Conservation (phyloP, 2,797 vertebrate species). For the Setipinna tenuifilis region DNA sequence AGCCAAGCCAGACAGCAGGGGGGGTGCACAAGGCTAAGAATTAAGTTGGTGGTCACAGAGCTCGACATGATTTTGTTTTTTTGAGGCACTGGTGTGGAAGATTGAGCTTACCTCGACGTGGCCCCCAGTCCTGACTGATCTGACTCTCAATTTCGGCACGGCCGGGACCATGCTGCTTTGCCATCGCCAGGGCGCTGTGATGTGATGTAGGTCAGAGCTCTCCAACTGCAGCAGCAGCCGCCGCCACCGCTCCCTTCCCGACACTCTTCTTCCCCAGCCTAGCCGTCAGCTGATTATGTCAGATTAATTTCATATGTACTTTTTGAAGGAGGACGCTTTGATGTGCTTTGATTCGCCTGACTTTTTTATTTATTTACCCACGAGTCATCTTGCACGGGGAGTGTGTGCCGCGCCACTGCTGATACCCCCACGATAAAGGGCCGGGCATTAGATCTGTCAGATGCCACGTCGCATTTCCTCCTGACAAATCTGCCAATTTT, state of each 20-base stretch:
- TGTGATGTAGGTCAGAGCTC: conserved; percentile 67
- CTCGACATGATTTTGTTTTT: not conserved
- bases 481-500: conserved; percentile 61
- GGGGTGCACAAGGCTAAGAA: conserved; percentile 45
- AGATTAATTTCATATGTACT: conserved; percentile 69
- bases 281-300: conserved; percentile 72
- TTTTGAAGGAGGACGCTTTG: conserved; percentile 59
- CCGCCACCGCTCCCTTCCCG: conserved; percentile 12
- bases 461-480: conserved; percentile 68
- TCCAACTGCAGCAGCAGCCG: conserved; percentile 34
- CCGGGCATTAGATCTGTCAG: conserved; percentile 62
- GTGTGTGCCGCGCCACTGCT: conserved; percentile 6
- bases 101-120: not conserved
- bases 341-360: conserved; percentile 57
- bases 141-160: not conserved
- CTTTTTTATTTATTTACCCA: conserved; percentile 63
- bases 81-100: conserved; percentile 2
- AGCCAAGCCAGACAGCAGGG: not conserved
- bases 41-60: conserved; percentile 54
- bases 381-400: conserved; percentile 56
- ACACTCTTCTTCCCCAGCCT: conserved; percentile 44
- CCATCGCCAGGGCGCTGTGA: not conserved
- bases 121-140: not conserved
- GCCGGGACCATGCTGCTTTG: not conserved
- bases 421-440: conserved; percentile 49